A percentile compares a stretch with the other conserved stretches of the same genome.
Conservation (phyloP, 2,113 vertebrate genomes). For the Calidris pygmaea region DNA sequence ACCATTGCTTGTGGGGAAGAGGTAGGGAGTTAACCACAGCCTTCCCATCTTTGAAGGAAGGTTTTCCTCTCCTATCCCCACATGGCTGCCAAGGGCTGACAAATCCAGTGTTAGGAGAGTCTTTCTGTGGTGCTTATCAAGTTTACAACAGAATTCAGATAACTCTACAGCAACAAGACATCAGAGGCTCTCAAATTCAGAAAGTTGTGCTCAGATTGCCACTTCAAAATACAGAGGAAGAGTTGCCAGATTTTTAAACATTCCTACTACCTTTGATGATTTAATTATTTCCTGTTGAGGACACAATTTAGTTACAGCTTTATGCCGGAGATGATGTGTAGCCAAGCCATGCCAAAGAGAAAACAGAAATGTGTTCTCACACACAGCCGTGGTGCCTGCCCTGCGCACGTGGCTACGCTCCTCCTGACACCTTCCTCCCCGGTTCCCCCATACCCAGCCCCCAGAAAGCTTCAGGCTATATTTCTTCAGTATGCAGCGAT, state of each 20-base stretch:
- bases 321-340: background rate
- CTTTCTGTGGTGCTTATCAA: background rate
- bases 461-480: background rate
- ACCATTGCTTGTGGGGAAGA: background rate
- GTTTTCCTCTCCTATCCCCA: background rate
- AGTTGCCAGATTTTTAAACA: background rate
- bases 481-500: background rate
- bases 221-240: background rate
- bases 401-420: rapidly evolving
- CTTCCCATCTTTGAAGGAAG: background rate
- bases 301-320: background rate
- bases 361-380: background rate
- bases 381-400: too few relatives aligned
- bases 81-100: background rate
- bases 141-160: background rate
- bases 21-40: background rate
- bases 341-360: background rate
- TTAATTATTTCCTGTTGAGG: background rate
- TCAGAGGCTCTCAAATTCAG: background rate
- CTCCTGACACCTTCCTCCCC: background rate
- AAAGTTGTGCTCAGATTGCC: background rate
- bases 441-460: background rate
- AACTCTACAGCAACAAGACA: background rate
- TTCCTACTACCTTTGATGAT: background rate
- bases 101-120: background rate